Percentiles rank a stretch among this genome's conserved stretches.
phyloP scores from a whole-genome alignment of 1,140 invertebrate species.

The Gyrodactylus salaris region DNA sequence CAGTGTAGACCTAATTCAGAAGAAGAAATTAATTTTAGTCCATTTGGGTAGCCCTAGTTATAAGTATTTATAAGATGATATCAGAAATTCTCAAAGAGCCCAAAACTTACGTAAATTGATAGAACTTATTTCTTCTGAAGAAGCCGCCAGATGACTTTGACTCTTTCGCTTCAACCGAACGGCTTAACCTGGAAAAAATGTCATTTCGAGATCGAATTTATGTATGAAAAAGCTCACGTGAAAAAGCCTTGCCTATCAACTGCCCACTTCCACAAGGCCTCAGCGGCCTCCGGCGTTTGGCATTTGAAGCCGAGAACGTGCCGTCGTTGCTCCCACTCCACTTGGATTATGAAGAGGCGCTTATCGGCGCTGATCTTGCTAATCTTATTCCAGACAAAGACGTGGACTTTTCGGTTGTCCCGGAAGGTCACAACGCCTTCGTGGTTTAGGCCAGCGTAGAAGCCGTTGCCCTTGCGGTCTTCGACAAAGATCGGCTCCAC shows the following conservation, averaged over 20 bases:
- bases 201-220: not conserved
- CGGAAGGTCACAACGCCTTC: conserved; percentile 2
- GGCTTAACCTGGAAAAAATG: not conserved
- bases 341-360: not conserved
- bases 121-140: not conserved
- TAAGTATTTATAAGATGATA: not conserved
- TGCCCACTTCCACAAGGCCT: not conserved
- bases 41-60: not conserved
- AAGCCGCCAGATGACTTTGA: not conserved
- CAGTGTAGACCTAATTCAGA: not conserved
- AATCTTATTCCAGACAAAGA: not conserved
- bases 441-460: conserved; percentile 2
- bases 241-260: not conserved
- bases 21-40: not conserved
- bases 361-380: not conserved
- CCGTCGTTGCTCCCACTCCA: not conserved
- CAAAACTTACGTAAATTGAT: not conserved
- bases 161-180: not conserved
- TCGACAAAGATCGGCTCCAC: conserved; percentile 1
- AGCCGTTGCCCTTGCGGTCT: conserved; percentile 1
- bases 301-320: conserved; percentile 1
- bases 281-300: not conserved
- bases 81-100: not conserved
- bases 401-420: not conserved
- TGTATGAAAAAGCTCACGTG: not conserved